Evolutionary conservation across 2,888 invertebrate genomes (phyloP).

Genomic region (Mayetiola destructor): DNA sequence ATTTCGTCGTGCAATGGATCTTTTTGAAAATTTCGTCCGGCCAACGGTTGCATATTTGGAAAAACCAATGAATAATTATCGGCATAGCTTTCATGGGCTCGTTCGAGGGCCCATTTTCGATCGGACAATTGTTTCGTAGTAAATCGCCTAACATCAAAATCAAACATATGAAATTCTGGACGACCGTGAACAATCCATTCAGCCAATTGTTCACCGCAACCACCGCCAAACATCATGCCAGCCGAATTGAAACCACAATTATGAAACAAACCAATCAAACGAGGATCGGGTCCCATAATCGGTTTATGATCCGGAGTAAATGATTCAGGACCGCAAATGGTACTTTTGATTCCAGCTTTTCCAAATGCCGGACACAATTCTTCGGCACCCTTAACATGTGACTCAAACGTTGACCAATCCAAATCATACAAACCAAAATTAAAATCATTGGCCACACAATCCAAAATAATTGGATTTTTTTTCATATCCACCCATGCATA

Average conservation of each 20-base stretch:
- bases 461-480: conserved; percentile 65
- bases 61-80: conserved; percentile 73
- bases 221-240: conserved; percentile 84
- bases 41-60: conserved; percentile 68
- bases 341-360: conserved; percentile 64
- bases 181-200: conserved; percentile 72
- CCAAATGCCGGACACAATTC: conserved; percentile 60
- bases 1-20: conserved; percentile 56
- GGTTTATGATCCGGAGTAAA: conserved; percentile 89
- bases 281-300: conserved; percentile 62
- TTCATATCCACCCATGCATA: conserved; percentile 81
- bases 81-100: conserved; percentile 80
- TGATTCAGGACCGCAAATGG: conserved; percentile 80
- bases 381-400: conserved; percentile 56
- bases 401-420: conserved; percentile 72
- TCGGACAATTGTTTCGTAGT: conserved; percentile 55
- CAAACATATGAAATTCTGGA: conserved; percentile 72
- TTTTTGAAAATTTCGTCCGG: conserved; percentile 52
- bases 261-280: conserved; percentile 55
- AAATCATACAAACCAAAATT: conserved; percentile 74
- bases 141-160: conserved; percentile 74
- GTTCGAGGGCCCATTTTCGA: conserved; percentile 60
- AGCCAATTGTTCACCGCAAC: conserved; percentile 71
- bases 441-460: conserved; percentile 61
- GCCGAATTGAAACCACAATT: conserved; percentile 82